Base-by-base conservation (phyloP, 2,113 vertebrate species). In the Gallinago paraguaiae region DNA sequence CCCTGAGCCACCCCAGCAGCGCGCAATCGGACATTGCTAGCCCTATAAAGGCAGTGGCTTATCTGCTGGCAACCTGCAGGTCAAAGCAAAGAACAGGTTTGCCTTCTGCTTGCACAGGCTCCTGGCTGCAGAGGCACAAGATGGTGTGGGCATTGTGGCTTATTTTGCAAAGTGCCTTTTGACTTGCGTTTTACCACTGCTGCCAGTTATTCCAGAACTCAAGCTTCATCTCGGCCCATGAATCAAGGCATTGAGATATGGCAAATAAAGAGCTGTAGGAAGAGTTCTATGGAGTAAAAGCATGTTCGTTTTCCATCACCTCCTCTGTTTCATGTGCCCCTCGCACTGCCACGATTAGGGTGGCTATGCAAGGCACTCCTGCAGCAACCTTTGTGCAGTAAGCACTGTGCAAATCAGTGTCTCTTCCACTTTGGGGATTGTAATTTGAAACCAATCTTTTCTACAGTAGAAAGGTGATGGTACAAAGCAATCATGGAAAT, bases 281-380 rank as follows among this genome's bases (percentile, higher is more conserved):
- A 91, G 16, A 90, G 24, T 18, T n/a, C 41, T 85, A 57, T 85
- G 53, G 33, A 63, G 50, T 54, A 81, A 86, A 93, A 93, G 35
- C 20, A 17, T 17, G 56, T 23, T 72, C 23, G 10, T 27, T 70
- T 93, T 86, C 57, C 43, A 71, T 19, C 23, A 11, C 33, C 61
- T 64, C 8, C 23, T 61, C 22, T 68, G 93, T 71, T 59, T 64
- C 51, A 71, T 10, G 69, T 28, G 17, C 12, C 46, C 27, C 35
- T 76, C 33, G 63, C 54, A 37, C 28, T 74, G 35, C 28, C 48
- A 56, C 35, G 27, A 24, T 54, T 67, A 45, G 0, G 3, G 56
- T 70, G 51, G 35, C 53, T 51, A 31, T 2, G 4, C 27, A 54
- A 60, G 54, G 57, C 45, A 46, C 37, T 30, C 28, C 37, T 46